Percentiles rank a stretch among this genome's conserved stretches.
These are phyloP conservation scores for Erythrolamprus reginae DNA, from an alignment of 2,113 vertebrate genomes.

Conservation along the genomic window DNA sequence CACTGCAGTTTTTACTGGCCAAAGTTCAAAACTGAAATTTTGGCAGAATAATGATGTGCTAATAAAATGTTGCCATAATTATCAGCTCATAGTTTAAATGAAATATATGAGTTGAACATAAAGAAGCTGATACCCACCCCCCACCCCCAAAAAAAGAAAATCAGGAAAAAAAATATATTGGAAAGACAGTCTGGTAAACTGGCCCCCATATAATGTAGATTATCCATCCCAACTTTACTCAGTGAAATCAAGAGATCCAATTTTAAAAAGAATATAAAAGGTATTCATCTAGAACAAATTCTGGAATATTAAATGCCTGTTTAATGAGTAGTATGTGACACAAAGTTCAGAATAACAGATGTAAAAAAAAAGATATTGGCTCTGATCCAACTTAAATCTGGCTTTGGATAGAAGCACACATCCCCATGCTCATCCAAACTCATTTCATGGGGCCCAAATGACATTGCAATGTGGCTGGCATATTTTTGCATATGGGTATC, in stretches of 20 bases:
- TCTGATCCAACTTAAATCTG: neutral
- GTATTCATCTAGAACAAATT: neutral
- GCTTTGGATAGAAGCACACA: neutral
- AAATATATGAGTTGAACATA: constrained; percentile 57
- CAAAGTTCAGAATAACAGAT: neutral
- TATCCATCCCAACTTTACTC: neutral
- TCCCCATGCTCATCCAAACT: neutral
- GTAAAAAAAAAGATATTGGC: neutral
- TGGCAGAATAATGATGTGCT: constrained; percentile 52
- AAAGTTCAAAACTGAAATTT: constrained; percentile 60
- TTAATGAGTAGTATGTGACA: neutral
- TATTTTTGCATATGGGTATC: neutral
- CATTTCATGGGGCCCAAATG: neutral
- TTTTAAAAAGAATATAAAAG: neutral
- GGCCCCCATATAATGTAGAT: neutral
- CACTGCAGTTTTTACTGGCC: constrained; percentile 23
- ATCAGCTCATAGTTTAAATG: constrained; percentile 66
- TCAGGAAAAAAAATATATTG: constrained; percentile 33
- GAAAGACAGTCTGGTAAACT: neutral
- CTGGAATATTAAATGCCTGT: neutral
- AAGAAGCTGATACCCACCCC: constrained; percentile 48
- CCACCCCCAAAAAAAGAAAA: neutral
- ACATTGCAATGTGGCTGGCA: neutral
- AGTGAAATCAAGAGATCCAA: neutral
- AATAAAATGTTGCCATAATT: constrained; percentile 60